phyloP scores from a whole-genome alignment of 2,888 invertebrate species.

The Limnephilus auricula region DNA sequence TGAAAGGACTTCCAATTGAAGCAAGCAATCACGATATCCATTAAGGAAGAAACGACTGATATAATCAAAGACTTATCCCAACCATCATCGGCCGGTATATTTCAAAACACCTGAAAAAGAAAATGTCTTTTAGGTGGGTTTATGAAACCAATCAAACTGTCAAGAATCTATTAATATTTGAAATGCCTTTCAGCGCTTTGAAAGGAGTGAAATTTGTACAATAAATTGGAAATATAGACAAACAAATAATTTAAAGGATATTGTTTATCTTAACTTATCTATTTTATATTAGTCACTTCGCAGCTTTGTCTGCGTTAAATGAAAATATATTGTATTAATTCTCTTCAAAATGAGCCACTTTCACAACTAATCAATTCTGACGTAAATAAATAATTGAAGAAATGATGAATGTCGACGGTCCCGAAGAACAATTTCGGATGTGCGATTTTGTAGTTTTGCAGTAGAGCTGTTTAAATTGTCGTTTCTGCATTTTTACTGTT shows the following conservation, averaged over 20 bases:
- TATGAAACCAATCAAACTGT: neutral
- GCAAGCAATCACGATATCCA: neutral
- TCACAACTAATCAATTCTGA: no score
- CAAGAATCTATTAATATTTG: slow-evolving; percentile 2
- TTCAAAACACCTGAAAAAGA: neutral
- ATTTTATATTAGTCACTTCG: no score
- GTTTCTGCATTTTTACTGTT: no score
- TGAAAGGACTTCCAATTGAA: neutral
- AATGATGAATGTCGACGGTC: no score
- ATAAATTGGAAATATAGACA: neutral
- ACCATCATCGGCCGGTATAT: neutral
- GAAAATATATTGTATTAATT: no score
- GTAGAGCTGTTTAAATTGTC: no score
- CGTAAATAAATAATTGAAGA: no score
- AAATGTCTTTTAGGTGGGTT: neutral
- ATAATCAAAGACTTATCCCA: neutral
- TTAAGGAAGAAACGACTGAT: neutral
- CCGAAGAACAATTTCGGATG: no score
- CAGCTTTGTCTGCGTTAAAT: no score
- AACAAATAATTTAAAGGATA: neutral
- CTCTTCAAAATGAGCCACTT: no score
- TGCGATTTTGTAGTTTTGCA: no score
- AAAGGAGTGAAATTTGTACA: neutral
- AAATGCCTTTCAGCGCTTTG: neutral
- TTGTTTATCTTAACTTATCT: no score